phyloP scores from a whole-genome alignment of 1,140 invertebrate species.

The Drosophila simulans region DNA sequence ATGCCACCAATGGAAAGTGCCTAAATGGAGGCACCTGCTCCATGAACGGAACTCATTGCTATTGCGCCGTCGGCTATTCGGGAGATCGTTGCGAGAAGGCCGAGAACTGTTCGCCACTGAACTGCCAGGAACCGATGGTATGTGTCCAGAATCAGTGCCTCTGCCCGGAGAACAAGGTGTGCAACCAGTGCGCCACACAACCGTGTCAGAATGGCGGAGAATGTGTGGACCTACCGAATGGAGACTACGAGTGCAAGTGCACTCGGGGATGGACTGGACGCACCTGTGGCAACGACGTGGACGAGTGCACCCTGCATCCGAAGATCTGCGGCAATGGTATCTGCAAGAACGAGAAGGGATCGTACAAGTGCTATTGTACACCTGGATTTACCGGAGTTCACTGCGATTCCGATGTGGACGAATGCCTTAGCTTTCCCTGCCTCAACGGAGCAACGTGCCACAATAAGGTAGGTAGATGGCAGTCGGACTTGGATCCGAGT shows the following conservation, averaged over 20 bases:
- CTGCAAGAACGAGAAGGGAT: slow-evolving; percentile 91
- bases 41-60: slow-evolving; percentile 91
- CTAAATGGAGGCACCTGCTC: slow-evolving; percentile 90
- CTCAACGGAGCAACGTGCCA: slow-evolving; percentile 94
- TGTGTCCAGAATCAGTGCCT: slow-evolving; percentile 88
- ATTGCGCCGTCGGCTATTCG: slow-evolving; percentile 89
- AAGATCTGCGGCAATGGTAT: slow-evolving; percentile 92
- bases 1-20: slow-evolving; percentile 87
- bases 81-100: slow-evolving; percentile 92
- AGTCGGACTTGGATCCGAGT: slow-evolving; percentile 11
- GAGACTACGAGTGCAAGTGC: slow-evolving; percentile 91
- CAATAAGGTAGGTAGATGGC: slow-evolving; percentile 86
- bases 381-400: slow-evolving; percentile 93
- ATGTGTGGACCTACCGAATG: slow-evolving; percentile 86
- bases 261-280: slow-evolving; percentile 90
- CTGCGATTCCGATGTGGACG: slow-evolving; percentile 94
- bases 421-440: slow-evolving; percentile 95
- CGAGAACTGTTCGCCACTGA: slow-evolving; percentile 87
- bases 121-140: slow-evolving; percentile 86
- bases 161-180: slow-evolving; percentile 80
- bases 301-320: slow-evolving; percentile 89
- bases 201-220: slow-evolving; percentile 89
- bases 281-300: slow-evolving; percentile 90
- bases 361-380: slow-evolving; percentile 93
- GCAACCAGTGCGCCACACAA: slow-evolving; percentile 86